Conservation (phyloP, 2,797 vertebrate species). For the Cynopterus sphinx region DNA sequence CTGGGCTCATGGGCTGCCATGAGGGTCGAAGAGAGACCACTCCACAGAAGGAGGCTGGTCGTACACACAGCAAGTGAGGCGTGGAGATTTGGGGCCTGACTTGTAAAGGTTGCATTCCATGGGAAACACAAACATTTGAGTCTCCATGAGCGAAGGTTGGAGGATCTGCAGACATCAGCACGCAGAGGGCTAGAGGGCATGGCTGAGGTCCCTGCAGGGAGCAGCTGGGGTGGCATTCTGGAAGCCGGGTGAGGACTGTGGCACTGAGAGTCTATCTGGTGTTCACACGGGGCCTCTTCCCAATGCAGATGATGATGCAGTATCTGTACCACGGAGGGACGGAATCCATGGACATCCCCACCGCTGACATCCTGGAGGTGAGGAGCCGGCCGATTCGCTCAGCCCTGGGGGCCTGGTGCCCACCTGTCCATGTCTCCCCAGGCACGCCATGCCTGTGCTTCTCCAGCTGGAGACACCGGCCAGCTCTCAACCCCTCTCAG, state of each 20-base stretch:
- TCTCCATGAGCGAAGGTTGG: background rate
- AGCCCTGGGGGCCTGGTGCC: fast-evolving
- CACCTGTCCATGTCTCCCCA: background rate
- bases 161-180: fast-evolving
- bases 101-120: background rate
- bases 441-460: background rate
- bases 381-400: slow-evolving; percentile 48
- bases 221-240: fast-evolving
- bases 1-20: background rate
- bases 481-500: background rate
- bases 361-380: slow-evolving; percentile 94
- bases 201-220: background rate
- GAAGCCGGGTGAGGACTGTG: fast-evolving
- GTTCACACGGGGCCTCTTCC: background rate
- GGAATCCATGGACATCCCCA: slow-evolving; percentile 91
- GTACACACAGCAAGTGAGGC: background rate
- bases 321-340: slow-evolving; percentile 97
- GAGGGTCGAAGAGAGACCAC: background rate
- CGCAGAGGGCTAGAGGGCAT: fast-evolving
- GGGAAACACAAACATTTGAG: background rate
- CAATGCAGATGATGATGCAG: slow-evolving; percentile 95
- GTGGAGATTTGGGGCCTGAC: background rate
- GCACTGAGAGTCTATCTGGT: fast-evolving
- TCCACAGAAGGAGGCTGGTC: background rate
- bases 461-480: background rate